A percentile compares a stretch with the other conserved stretches of the same genome.
Evolutionary conservation across 2,888 invertebrate genomes (phyloP).

Genomic region (Chalcosyrphus nemorum): DNA sequence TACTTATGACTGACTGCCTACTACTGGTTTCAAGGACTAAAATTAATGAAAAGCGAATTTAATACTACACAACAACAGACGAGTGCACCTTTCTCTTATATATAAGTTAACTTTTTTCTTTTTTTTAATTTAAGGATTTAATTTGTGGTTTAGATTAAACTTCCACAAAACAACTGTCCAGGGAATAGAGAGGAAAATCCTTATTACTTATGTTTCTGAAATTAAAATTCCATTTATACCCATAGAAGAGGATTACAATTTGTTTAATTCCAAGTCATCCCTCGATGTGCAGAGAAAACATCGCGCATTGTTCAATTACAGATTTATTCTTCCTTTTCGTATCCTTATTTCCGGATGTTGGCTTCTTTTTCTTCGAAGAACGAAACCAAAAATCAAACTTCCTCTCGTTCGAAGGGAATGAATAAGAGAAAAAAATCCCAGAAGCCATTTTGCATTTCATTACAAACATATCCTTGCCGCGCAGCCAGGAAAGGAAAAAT

Average conservation of each 20-base stretch:
- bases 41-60: conserved; percentile 33
- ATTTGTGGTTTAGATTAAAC: not conserved
- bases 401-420: not conserved
- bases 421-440: conserved; percentile 41
- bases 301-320: conserved; percentile 66
- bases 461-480: conserved; percentile 45
- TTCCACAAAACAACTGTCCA: conserved; percentile 7
- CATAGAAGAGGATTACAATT: conserved; percentile 55
- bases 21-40: conserved; percentile 14
- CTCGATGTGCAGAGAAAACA: conserved; percentile 5
- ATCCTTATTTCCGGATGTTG: conserved; percentile 43
- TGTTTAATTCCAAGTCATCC: conserved; percentile 45
- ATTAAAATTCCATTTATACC: conserved; percentile 62
- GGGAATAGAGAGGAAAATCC: conserved; percentile 46
- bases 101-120: conserved; percentile 3
- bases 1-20: conserved; percentile 57
- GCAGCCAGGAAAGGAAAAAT: not conserved
- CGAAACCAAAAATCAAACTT: conserved; percentile 47
- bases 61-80: not conserved
- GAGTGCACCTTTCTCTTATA: not conserved
- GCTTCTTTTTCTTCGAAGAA: not conserved
- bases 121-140: conserved; percentile 52
- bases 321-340: conserved; percentile 46
- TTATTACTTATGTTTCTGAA: conserved; percentile 56
- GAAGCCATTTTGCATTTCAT: conserved; percentile 71